Percentiles rank a stretch among this genome's conserved stretches.
Evolutionary conservation across 2,888 invertebrate genomes (phyloP).

Genomic region (Uropetala carovei): DNA sequence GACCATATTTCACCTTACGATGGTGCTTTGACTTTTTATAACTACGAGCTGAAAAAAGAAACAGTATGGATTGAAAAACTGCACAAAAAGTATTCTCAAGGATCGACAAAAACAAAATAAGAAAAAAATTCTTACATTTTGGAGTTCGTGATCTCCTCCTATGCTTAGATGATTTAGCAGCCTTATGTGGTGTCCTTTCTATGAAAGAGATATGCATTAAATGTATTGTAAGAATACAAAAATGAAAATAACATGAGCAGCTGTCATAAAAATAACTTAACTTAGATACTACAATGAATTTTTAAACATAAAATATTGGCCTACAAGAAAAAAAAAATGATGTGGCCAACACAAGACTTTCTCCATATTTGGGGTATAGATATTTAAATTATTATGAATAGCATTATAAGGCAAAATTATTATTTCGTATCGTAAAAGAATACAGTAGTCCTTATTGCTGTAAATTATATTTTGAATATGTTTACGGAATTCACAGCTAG

Average conservation of each 20-base stretch:
- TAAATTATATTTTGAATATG: no score
- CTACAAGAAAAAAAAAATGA: no score
- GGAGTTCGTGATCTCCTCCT: constrained; percentile 37
- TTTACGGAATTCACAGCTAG: no score
- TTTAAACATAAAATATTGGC: no score
- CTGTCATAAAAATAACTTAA: not conserved
- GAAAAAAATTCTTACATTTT: not conserved
- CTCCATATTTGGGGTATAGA: no score
- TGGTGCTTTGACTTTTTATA: constrained; percentile 65
- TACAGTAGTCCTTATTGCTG: no score
- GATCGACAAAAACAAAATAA: not conserved
- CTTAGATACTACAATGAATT: not conserved
- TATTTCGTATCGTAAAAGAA: no score
- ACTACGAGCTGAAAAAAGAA: constrained; percentile 65
- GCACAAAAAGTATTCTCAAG: not conserved
- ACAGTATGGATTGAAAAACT: not conserved
- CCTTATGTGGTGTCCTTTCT: constrained; percentile 45
- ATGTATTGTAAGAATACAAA: not conserved
- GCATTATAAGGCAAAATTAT: no score
- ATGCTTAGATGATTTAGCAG: not conserved
- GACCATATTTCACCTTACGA: constrained; percentile 67
- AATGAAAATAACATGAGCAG: not conserved
- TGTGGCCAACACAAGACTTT: no score
- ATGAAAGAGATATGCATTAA: not conserved
- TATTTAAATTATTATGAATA: no score